phyloP scores from a whole-genome alignment of 2,113 vertebrate genomes.

The Eolophus roseicapilla region DNA sequence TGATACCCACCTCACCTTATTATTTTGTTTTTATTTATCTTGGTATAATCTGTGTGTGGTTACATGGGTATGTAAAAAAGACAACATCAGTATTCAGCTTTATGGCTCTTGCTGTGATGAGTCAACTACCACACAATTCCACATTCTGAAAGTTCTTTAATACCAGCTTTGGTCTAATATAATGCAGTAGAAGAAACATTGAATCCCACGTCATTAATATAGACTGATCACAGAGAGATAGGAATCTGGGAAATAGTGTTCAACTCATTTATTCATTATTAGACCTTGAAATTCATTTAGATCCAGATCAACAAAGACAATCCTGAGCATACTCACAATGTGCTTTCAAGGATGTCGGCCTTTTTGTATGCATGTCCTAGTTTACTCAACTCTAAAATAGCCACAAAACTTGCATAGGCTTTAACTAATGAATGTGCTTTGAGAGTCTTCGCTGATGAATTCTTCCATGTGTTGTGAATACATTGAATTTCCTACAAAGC shows the following conservation, averaged over 20 bases:
- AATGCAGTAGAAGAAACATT: neutral
- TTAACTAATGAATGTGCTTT: constrained; percentile 20
- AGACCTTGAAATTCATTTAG: constrained; percentile 45
- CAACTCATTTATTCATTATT: constrained; percentile 28
- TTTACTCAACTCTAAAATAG: constrained; percentile 46
- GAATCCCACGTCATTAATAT: neutral
- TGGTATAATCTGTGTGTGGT: neutral
- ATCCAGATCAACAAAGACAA: constrained; percentile 29
- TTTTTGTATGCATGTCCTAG: constrained; percentile 15
- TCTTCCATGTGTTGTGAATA: constrained; percentile 15
- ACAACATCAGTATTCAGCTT: neutral
- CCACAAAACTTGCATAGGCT: constrained; percentile 45
- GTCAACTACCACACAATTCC: neutral
- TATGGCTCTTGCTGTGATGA: neutral
- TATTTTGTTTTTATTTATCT: neutral
- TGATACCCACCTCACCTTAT: neutral
- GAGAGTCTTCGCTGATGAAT: constrained; percentile 1
- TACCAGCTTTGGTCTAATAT: neutral
- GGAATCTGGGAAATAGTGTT: neutral
- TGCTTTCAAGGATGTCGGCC: constrained; percentile 19
- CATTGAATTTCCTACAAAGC: neutral
- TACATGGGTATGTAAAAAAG: neutral
- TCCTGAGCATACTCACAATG: neutral
- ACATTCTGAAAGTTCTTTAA: neutral
- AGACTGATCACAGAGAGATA: neutral